Evolutionary conservation across 2,113 vertebrate genomes (phyloP), one percentile per base, ranked within the genome.

Genomic region (Falco punctatus): DNA sequence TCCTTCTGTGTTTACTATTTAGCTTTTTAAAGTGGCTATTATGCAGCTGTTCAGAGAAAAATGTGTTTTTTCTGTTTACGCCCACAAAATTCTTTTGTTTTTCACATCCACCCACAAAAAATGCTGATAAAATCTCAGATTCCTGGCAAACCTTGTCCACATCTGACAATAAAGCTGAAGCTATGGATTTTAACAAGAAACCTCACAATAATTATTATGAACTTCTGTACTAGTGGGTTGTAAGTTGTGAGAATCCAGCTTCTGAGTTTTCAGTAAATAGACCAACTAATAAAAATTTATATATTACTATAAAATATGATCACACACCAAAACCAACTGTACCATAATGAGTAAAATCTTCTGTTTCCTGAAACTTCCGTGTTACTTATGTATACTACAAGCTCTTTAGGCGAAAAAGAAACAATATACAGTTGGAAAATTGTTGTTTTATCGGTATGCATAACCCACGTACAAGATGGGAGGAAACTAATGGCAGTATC

Each of bases 31-130:
- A 92, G 92, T 78, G 57, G 62, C 81, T 94, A 97, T 97, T 96
- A 95, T 96, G 90, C 94, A 96, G 91, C 72, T 92, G 62, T 92
- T 87, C 73, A 49, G 64, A 93, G 65, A 95, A 92, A 96, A 97
- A 96, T 92, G 83, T 40, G 80, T 30, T 54, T 92, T 96, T 96
- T 96, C 62, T 91, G 69, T 81, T 96, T 94, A 93, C 7, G 18
- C 84, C 92, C 88, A 95, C 81, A 92, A 81, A 89, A 96, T 80
- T 62, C 38, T 92, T 96, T 90, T 96, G 90, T 64, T 93, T 95
- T 93, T 90, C 85, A 91, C 13, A 86, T 89, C 86, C 77, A 90
- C 91, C 81, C 82, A 95, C 71, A 94, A 94, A 95, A 69, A 92
- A 92, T 92, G 91, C 71, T 94, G 92, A 94, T 92, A 88, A 95